These are phyloP conservation scores for Conus canariensis DNA, from an alignment of 2,888 invertebrate genomes.

Conservation along the genomic window DNA sequence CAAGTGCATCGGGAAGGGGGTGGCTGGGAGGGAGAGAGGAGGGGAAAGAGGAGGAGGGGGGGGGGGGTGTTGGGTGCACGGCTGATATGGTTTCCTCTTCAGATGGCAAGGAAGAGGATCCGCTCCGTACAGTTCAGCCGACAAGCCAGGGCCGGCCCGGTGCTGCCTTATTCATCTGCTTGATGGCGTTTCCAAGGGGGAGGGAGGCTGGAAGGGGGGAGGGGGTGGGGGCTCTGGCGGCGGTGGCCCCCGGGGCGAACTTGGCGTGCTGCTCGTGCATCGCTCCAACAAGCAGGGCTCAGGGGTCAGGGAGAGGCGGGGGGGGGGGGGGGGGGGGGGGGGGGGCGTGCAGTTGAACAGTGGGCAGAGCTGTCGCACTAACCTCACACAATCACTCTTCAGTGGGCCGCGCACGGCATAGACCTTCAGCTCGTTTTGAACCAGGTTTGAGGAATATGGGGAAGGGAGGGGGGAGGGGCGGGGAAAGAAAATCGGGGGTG, in stretches of 20 bases:
- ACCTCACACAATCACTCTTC: too few species aligned
- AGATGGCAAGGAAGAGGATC: constrained; percentile 2
- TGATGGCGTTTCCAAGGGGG: constrained; percentile 31
- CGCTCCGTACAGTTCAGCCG: constrained; percentile 22
- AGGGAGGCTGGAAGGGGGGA: too few species aligned
- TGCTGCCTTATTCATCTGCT: constrained; percentile 35
- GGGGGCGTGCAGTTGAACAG: too few species aligned
- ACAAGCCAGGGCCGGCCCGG: background rate
- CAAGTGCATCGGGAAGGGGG: too few species aligned
- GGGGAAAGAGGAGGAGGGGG: background rate
- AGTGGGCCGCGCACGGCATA: too few species aligned
- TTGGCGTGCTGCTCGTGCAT: background rate
- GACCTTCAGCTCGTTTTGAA: too few species aligned
- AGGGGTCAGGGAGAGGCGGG: background rate
- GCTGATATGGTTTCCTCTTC: constrained; percentile 35
- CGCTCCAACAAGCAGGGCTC: background rate
- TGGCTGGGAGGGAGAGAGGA: too few species aligned
- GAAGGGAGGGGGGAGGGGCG: too few species aligned
- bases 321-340: too few species aligned
- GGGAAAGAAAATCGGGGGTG: too few species aligned
- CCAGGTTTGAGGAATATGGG: too few species aligned
- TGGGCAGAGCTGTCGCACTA: too few species aligned
- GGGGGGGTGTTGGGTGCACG: background rate
- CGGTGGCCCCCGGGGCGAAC: background rate
- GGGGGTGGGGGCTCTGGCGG: background rate